Conservation (phyloP, 2,797 vertebrate genomes). For the Tenualosa ilisha region DNA sequence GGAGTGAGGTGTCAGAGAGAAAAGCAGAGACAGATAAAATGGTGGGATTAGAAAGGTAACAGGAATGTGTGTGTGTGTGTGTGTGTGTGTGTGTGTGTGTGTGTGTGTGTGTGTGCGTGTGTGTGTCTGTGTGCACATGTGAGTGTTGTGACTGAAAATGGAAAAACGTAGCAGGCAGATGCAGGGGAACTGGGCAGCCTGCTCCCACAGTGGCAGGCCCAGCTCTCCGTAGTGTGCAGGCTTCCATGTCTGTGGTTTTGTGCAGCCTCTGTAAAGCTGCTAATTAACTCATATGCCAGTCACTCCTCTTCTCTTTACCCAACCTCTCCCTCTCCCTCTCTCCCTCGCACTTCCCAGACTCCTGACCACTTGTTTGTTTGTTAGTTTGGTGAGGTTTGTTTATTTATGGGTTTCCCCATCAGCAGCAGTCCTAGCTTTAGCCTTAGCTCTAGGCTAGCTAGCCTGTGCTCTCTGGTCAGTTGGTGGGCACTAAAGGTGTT, state of each 20-base stretch:
- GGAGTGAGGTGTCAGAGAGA: background rate
- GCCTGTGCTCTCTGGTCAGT: background rate
- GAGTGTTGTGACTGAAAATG: background rate
- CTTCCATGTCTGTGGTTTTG: conserved; percentile 31
- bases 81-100: background rate
- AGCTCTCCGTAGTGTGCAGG: background rate
- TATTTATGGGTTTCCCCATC: background rate
- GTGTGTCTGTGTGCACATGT: background rate
- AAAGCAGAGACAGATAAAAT: background rate
- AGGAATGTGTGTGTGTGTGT: background rate
- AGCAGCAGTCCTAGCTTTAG: background rate
- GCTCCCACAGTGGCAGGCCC: background rate
- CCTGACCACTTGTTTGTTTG: conserved; percentile 17
- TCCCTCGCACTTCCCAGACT: background rate
- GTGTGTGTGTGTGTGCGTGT: no score
- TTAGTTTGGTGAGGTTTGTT: conserved; percentile 8
- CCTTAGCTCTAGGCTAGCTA: background rate
- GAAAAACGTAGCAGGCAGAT: background rate
- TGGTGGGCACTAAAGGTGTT: background rate
- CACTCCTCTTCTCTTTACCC: background rate
- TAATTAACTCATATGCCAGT: conserved; percentile 20
- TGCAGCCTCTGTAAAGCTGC: conserved; percentile 21
- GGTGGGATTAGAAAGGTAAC: background rate
- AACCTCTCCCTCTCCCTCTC: background rate
- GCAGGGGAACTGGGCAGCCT: background rate